phyloP scores from a whole-genome alignment of 2,888 invertebrate genomes.

The Ephialtes manifestator region DNA sequence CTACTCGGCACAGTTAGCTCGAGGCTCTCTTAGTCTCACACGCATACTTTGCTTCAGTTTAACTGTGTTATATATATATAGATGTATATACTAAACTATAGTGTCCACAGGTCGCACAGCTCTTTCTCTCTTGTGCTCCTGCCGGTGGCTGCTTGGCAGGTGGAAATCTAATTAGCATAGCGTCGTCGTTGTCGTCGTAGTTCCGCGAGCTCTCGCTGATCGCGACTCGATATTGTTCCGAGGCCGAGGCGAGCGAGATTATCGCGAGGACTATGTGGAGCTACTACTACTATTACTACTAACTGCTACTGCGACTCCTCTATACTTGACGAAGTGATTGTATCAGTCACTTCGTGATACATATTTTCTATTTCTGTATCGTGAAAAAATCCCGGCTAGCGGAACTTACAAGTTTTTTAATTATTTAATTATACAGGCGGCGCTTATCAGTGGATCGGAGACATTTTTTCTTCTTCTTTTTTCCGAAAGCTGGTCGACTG shows the following conservation, averaged over 20 bases:
- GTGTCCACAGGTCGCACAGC: conserved; percentile 34
- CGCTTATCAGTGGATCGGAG: not conserved
- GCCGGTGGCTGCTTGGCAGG: conserved; percentile 57
- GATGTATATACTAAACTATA: conserved; percentile 11
- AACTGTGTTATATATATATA: not conserved
- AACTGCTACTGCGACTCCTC: not conserved
- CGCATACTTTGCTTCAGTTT: not conserved
- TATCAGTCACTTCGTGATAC: not conserved
- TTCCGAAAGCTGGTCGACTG: not conserved
- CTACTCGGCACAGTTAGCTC: conserved; percentile 31
- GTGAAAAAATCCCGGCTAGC: not conserved
- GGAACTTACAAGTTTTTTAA: not conserved
- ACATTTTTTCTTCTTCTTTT: not conserved
- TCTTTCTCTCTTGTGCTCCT: conserved; percentile 54
- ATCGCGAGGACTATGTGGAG: conserved; percentile 37
- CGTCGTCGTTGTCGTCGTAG: conserved; percentile 58
- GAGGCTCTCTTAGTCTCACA: conserved; percentile 15
- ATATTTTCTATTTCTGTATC: not conserved
- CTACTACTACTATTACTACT: not conserved
- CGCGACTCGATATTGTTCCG: conserved; percentile 66
- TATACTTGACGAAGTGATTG: not conserved
- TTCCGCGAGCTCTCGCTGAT: conserved; percentile 61
- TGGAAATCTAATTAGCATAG: conserved; percentile 71
- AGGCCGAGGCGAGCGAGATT: conserved; percentile 59
- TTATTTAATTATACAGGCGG: not conserved